These are phyloP conservation scores for Martes martes DNA, from an alignment of 2,113 vertebrate species.

Conservation along the genomic window DNA sequence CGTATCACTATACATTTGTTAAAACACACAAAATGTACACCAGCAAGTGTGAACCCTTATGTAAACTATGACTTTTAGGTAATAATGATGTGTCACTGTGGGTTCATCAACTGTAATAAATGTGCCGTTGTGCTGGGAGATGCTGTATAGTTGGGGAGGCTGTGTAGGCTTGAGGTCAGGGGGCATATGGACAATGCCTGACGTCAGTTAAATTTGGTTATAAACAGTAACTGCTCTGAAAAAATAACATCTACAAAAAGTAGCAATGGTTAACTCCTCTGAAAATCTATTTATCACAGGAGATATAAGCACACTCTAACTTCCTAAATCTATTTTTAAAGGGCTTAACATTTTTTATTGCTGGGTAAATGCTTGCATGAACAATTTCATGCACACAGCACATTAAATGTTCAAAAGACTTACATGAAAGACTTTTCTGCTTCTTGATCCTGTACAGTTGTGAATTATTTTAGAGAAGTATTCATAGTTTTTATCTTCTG, in stretches of 20 bases:
- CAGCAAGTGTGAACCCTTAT: not conserved
- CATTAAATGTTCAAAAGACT: not conserved
- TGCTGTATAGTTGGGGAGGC: too few species aligned
- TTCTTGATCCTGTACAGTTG: not conserved
- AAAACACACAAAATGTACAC: not conserved
- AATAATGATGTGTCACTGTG: not conserved
- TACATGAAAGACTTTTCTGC: not conserved
- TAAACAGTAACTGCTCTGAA: not conserved
- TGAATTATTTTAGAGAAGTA: not conserved
- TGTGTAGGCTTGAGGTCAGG: accelerated
- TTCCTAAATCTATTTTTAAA: not conserved
- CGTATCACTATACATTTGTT: not conserved
- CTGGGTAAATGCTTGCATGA: not conserved
- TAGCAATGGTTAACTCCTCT: not conserved
- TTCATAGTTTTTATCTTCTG: not conserved
- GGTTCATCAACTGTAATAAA: not conserved
- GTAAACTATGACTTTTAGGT: not conserved
- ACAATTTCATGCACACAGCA: not conserved
- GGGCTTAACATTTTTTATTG: not conserved
- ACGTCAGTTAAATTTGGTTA: not conserved
- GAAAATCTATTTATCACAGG: not conserved
- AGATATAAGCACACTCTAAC: not conserved
- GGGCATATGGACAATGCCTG: too few species aligned
- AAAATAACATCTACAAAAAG: not conserved
- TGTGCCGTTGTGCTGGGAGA: not conserved